A percentile compares a stretch with the other conserved stretches of the same genome.
phyloP scores from a whole-genome alignment of 2,113 vertebrate genomes.

The Motacilla alba region DNA sequence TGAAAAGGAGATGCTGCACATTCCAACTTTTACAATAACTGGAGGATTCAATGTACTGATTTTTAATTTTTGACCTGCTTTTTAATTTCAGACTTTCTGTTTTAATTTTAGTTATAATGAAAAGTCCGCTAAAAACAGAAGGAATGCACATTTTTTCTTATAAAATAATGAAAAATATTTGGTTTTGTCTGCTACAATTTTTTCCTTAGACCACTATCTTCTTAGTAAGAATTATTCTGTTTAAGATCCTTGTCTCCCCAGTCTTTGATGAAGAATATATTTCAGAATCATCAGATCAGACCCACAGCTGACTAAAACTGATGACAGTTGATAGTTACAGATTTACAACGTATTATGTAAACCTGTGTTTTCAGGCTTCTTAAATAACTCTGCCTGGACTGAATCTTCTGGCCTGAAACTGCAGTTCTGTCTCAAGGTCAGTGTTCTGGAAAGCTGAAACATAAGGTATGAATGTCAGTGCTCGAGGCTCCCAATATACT shows the following conservation, averaged over 20 bases:
- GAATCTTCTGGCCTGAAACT: neutral
- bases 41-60: neutral
- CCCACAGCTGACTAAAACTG: neutral
- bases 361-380: neutral
- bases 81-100: neutral
- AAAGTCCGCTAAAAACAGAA: neutral
- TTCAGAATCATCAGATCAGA: neutral
- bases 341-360: neutral
- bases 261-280: neutral
- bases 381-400: neutral
- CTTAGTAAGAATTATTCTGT: neutral
- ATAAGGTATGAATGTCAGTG: neutral
- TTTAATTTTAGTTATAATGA: neutral
- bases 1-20: neutral
- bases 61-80: neutral
- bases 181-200: neutral
- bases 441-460: slow-evolving; percentile 23
- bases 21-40: neutral
- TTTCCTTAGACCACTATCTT: neutral
- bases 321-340: neutral
- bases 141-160: neutral
- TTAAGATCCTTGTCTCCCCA: neutral
- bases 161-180: neutral
- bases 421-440: neutral
- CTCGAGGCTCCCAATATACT: neutral